phyloP scores from a whole-genome alignment of 2,888 invertebrate species.

The Temnothorax unifasciatus region DNA sequence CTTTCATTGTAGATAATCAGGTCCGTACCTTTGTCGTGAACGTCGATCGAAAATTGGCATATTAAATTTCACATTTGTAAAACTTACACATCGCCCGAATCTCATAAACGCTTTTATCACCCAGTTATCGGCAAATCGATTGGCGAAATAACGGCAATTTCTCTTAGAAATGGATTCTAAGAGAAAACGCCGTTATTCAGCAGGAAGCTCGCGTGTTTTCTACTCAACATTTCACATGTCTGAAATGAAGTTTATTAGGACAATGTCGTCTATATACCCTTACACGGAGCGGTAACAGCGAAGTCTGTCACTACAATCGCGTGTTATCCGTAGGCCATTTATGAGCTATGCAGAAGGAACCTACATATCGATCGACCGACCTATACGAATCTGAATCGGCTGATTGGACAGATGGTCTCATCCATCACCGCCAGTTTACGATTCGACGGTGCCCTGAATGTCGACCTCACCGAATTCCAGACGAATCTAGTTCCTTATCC shows the following conservation, averaged over 20 bases:
- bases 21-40: conserved; percentile 61
- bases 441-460: conserved; percentile 93
- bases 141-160: conserved; percentile 2
- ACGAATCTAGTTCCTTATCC: conserved; percentile 94
- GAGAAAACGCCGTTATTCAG: not conserved
- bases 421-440: conserved; percentile 95
- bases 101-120: not conserved
- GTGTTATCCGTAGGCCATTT: conserved; percentile 76
- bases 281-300: not conserved
- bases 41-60: not conserved
- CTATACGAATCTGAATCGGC: conserved; percentile 90
- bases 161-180: not conserved
- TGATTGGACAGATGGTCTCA: conserved; percentile 93
- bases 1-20: conserved; percentile 84
- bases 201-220: conserved; percentile 2
- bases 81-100: not conserved
- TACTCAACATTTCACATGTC: not conserved
- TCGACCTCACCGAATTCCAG: conserved; percentile 89
- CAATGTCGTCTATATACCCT: conserved; percentile 4
- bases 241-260: conserved; percentile 34
- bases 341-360: conserved; percentile 86
- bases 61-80: conserved; percentile 8
- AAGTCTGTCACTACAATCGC: conserved; percentile 23
- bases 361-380: conserved; percentile 90
- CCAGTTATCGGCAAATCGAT: conserved; percentile 16